A percentile compares a stretch with the other conserved stretches of the same genome.
Evolutionary conservation across 2,888 invertebrate genomes (phyloP).

Genomic region (Pinctada fucata): DNA sequence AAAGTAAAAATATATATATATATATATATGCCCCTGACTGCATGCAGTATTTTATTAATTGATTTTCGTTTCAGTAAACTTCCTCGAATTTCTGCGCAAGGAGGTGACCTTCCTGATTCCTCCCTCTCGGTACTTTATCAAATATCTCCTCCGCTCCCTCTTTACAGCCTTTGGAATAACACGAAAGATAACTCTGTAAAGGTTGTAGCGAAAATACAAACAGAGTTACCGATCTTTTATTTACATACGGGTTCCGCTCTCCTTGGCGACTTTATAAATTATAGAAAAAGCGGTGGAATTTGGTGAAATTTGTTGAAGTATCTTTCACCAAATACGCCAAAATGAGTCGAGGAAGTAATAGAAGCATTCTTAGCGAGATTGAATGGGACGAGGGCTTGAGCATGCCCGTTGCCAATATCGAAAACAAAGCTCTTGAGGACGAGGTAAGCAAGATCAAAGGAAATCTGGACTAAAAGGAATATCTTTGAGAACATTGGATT

Average conservation of each 20-base stretch:
- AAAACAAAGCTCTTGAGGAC: conserved; percentile 75
- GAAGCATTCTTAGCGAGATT: conserved; percentile 71
- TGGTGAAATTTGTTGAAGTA: conserved; percentile 2
- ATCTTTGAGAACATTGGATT: too few relatives aligned
- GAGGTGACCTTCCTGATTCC: too few relatives aligned
- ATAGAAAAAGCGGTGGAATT: conserved; percentile 49
- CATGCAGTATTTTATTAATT: too few relatives aligned
- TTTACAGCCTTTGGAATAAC: too few relatives aligned
- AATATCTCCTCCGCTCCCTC: too few relatives aligned
- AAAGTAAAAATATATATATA: too few relatives aligned
- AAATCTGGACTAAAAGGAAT: conserved; percentile 8
- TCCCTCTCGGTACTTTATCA: too few relatives aligned
- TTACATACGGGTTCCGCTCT: conserved; percentile 65
- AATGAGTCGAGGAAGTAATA: conserved; percentile 62
- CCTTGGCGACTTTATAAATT: conserved; percentile 52
- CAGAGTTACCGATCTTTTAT: conserved; percentile 27
- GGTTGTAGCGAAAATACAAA: not conserved
- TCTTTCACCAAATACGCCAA: conserved; percentile 32
- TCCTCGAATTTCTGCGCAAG: too few relatives aligned
- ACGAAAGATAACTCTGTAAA: too few relatives aligned
- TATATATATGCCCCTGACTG: too few relatives aligned
- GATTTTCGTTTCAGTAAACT: too few relatives aligned
- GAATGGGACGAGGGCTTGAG: conserved; percentile 77
- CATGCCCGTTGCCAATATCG: conserved; percentile 76
- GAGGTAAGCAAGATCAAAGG: conserved; percentile 56